phyloP scores from a whole-genome alignment of 2,888 invertebrate species.

The Leptinotarsa tumamoca region DNA sequence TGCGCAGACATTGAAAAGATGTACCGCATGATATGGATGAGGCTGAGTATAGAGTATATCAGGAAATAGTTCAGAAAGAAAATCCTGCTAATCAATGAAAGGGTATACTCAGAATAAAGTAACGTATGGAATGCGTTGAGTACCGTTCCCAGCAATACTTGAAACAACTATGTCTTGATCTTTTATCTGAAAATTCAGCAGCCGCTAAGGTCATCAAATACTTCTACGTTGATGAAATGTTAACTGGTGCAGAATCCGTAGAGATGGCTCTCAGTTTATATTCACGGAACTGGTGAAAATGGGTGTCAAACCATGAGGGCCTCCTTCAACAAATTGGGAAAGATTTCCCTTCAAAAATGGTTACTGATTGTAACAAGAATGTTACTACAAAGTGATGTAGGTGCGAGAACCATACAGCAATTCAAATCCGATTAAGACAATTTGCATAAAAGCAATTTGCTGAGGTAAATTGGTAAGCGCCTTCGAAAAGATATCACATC shows the following conservation, averaged over 20 bases:
- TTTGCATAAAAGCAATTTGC: too few relatives aligned
- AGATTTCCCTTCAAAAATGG: too few relatives aligned
- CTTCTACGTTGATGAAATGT: constrained; percentile 31
- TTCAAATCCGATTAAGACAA: too few relatives aligned
- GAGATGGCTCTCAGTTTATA: too few relatives aligned
- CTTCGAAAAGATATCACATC: too few relatives aligned
- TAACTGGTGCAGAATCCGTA: neutral
- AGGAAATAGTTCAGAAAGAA: constrained; percentile 25
- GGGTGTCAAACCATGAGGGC: too few relatives aligned
- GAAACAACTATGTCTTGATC: constrained; percentile 23
- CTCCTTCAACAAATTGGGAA: too few relatives aligned
- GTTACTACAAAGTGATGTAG: too few relatives aligned
- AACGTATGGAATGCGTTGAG: constrained; percentile 31
- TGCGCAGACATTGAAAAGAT: constrained; percentile 32
- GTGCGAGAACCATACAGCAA: too few relatives aligned
- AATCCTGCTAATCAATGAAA: neutral
- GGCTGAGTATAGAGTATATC: neutral
- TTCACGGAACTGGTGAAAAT: too few relatives aligned
- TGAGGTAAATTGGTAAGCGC: too few relatives aligned
- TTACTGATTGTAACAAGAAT: too few relatives aligned
- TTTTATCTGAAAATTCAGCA: neutral
- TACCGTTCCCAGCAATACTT: constrained; percentile 25
- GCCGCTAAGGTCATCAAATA: constrained; percentile 13
- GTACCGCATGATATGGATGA: constrained; percentile 28
- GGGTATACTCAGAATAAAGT: constrained; percentile 19